Percentiles rank a stretch among this genome's conserved stretches.
Evolutionary conservation across 2,888 invertebrate genomes (phyloP).

Genomic region (Trimorus sp.): DNA sequence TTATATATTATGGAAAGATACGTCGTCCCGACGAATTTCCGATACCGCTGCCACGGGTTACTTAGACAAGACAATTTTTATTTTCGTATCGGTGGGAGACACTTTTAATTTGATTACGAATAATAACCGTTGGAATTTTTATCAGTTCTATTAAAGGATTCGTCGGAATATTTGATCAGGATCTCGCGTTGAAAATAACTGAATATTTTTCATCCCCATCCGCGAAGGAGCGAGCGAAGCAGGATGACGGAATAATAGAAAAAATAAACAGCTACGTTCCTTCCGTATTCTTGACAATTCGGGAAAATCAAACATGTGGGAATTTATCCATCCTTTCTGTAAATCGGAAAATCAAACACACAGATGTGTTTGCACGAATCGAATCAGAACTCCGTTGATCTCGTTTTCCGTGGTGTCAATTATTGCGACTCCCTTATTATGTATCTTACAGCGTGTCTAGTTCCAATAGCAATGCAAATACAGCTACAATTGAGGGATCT

Average conservation of each 20-base stretch:
- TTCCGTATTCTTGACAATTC: background rate
- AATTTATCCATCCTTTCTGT: slow-evolving; percentile 9
- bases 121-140: too few relatives aligned
- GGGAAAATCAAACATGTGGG: slow-evolving; percentile 4
- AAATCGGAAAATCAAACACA: slow-evolving; percentile 15
- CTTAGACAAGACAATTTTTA: background rate
- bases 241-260: too few relatives aligned
- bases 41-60: background rate
- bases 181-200: too few relatives aligned
- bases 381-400: slow-evolving; percentile 8
- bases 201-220: too few relatives aligned
- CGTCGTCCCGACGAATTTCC: slow-evolving; percentile 1
- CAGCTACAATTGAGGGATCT: slow-evolving; percentile 4
- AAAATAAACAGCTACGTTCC: too few relatives aligned
- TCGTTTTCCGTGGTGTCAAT: slow-evolving; percentile 19
- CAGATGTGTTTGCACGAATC: slow-evolving; percentile 21
- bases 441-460: slow-evolving; percentile 18
- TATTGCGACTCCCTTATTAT: slow-evolving; percentile 18
- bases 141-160: too few relatives aligned
- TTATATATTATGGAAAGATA: slow-evolving; percentile 24
- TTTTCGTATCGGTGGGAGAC: background rate
- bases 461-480: slow-evolving; percentile 28
- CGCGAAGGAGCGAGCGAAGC: too few relatives aligned
- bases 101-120: too few relatives aligned
- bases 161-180: too few relatives aligned